These are phyloP conservation scores for Telmatochromis sp. DNA, from an alignment of 2,113 vertebrate genomes.

Conservation along the genomic window DNA sequence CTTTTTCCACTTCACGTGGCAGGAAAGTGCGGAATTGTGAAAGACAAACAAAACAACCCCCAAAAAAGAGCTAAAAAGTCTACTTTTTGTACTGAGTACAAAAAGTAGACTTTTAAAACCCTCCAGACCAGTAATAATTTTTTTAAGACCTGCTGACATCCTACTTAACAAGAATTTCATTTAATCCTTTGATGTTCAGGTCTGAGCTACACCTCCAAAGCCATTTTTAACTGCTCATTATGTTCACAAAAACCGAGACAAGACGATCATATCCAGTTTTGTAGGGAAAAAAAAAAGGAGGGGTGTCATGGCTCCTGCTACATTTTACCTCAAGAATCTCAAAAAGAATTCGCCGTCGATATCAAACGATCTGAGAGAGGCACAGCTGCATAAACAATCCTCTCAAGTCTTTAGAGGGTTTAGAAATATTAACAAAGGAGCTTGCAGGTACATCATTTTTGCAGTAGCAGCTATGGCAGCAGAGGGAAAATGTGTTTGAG, in stretches of 20 bases:
- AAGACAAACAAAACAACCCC: neutral
- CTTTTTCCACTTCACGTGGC: neutral
- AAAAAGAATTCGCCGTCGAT: constrained; percentile 26
- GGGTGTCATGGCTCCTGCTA: neutral
- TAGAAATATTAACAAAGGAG: constrained; percentile 66
- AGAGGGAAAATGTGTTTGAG: constrained; percentile 52
- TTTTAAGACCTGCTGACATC: neutral
- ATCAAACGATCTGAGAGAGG: constrained; percentile 27
- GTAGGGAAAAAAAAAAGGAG: neutral
- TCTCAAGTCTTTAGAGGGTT: constrained; percentile 53
- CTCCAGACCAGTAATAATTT: neutral
- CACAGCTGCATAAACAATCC: constrained; percentile 59
- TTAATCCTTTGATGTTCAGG: neutral
- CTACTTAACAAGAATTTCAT: neutral
- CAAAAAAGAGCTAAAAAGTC: neutral
- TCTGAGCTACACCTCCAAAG: neutral
- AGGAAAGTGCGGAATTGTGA: neutral
- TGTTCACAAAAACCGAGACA: neutral
- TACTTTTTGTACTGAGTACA: neutral
- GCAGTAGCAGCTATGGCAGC: constrained; percentile 43
- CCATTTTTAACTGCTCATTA: neutral
- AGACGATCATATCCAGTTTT: neutral
- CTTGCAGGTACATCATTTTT: constrained; percentile 60
- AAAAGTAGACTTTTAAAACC: neutral
- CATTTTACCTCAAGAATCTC: constrained; percentile 19